Evolutionary conservation across 2,113 vertebrate genomes (phyloP), one percentile per base, ranked within the genome.

Genomic region (Daphoenositta chrysoptera): DNA sequence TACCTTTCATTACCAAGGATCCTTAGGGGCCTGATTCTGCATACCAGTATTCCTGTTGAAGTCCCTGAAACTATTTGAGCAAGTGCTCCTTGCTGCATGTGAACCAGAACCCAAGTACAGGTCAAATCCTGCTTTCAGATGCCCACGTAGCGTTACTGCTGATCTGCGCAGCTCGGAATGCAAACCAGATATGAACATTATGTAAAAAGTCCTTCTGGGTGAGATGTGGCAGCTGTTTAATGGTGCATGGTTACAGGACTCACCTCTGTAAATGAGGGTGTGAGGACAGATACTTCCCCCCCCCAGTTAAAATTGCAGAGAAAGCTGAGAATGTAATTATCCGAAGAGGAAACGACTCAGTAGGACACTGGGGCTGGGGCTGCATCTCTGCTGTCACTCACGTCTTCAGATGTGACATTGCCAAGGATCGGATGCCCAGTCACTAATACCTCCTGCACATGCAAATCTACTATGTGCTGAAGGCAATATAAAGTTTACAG

Each of bases 1-100:
- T 96, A 94, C 87, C 95, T 96, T 96, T 96, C 81, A 91, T 96
- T 96, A 96, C 76, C 65, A 75, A 91, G 91, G 84, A 91, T 94
- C 94, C 95, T 96, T 72, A 90, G 91, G 90, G 93, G 90, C 76
- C 94, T 94, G 94, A 96, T 96, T 96, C 92, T 94, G 81, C 79
- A 68, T 81, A 79, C 84, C 60, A 75, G 56, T 27, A 53, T 40
- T 35, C 28, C 76, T 48, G 45, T 0, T 47, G 44, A 75, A 94
- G 82, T 81, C 56, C 48, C 82, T 87, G 83, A 68, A 85, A 93
- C 39, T 64, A 71, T 51, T 2, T 68, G 61, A 90, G 48, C 68
- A 16, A 88, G 83, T 17, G 54, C 75, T 88, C 39, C 84, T 80
- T 8, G 7, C 66, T 72, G 68, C 72, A 45, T 30, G 53, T 31